Evolutionary conservation across 2,888 invertebrate species (phyloP), one percentile per base, ranked within the genome.

Genomic region (Bhutanitis thaidina): DNA sequence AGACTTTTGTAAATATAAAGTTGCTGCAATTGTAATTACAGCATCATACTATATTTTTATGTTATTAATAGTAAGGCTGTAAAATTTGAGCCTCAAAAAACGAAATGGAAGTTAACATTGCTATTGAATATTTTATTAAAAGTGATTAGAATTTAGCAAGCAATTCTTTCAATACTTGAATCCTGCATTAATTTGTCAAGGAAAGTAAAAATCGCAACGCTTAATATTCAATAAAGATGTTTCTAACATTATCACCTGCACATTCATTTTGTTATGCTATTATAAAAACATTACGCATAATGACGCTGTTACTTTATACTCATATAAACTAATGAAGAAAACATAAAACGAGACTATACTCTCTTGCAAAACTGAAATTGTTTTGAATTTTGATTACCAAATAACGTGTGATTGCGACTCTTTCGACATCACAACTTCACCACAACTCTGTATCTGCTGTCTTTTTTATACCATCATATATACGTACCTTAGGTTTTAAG

Each of bases 341-440:
- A 44, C 37, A 36, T 16, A 36, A 25, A 32, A 35, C 39, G 12
- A 10, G 30, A 51, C 45, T n/a, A 37, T n/a, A n/a, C n/a, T n/a
- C 29, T 32, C 10, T 29, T n/a, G 13, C 46, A 49, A 47, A 52
- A 51, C 57, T 12, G n/a, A 32, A 3, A 53, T 54, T 46, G 51
- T 51, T 51, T 51, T 51, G 45, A 51, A 45, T 51, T 51, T 51
- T 51, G 45, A 51, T 41, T n/a, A 52, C 49, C 52, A 14, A 46
- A 48, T n/a, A 12, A 53, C 45, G 30, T 43, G 16, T 36, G 36
- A 35, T 12, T 40, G 43, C 29, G 35, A 32, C 65, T 71, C 74
- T 73, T 62, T 57, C 58, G 62, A 61, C 66, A 67, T 67, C 64
- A 70, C 74, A 76, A 73, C 74, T 74, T 69, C 65, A 69, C 54